Evolutionary conservation across 1,140 invertebrate genomes (phyloP).

Genomic region (Whitmania pigra): DNA sequence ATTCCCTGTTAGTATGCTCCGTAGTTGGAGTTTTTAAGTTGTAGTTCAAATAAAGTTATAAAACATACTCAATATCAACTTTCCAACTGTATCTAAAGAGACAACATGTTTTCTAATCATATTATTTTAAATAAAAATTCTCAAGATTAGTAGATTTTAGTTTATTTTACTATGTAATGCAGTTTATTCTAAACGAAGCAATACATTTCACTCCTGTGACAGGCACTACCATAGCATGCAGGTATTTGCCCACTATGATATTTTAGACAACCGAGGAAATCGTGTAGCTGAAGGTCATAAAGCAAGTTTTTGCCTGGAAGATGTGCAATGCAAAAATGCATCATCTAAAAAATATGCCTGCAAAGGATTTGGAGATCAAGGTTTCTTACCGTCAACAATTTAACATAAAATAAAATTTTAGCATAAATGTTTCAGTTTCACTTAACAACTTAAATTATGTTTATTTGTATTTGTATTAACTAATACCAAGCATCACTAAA

Average conservation of each 20-base stretch:
- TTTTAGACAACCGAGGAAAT: slow-evolving; percentile 58
- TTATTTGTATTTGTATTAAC: no score
- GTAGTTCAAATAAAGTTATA: no score
- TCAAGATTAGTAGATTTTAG: no score
- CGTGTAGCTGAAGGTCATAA: slow-evolving; percentile 87
- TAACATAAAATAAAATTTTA: no score
- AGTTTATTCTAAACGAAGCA: not conserved
- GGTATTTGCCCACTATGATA: slow-evolving; percentile 86
- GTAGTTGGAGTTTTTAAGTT: no score
- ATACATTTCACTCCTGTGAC: slow-evolving; percentile 9
- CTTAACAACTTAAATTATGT: no score
- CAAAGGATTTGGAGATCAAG: slow-evolving; percentile 84
- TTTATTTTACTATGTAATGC: not conserved
- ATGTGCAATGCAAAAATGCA: slow-evolving; percentile 62
- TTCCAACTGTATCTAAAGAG: no score
- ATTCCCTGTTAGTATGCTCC: no score
- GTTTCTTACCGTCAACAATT: not conserved
- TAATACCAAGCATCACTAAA: not conserved
- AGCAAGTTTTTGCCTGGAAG: slow-evolving; percentile 90
- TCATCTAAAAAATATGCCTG: slow-evolving; percentile 62
- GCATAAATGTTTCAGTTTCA: no score
- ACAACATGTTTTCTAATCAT: no score
- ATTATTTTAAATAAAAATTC: no score
- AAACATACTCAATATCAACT: no score
- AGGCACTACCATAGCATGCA: slow-evolving; percentile 99